Conservation (phyloP, 2,113 vertebrate species). For the Indri indri region DNA sequence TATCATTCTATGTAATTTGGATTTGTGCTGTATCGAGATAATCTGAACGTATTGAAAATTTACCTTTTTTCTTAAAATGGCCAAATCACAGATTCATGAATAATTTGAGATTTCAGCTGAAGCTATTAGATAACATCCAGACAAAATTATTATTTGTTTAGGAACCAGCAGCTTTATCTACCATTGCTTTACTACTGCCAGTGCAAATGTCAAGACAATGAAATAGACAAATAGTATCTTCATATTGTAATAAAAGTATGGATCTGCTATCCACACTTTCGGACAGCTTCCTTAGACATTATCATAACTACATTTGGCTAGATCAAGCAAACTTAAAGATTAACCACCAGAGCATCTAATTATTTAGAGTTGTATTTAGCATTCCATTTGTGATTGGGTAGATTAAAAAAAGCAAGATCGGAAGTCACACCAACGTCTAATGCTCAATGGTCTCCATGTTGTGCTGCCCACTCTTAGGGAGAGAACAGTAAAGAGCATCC, state of each 20-base stretch:
- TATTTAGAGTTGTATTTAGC: not conserved
- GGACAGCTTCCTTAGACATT: not conserved
- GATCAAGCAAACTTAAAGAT: not conserved
- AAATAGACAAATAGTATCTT: not conserved
- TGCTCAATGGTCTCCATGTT: not conserved
- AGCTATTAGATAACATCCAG: not conserved
- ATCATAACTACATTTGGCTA: not conserved
- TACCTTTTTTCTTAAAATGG: not conserved
- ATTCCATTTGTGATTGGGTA: not conserved
- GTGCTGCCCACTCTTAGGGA: not conserved
- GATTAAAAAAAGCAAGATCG: not conserved
- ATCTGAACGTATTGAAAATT: not conserved
- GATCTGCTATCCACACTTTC: not conserved
- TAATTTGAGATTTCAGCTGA: slow-evolving; percentile 42
- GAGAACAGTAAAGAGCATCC: not conserved
- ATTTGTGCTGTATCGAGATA: not conserved
- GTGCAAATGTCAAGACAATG: not conserved
- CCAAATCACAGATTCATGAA: not conserved
- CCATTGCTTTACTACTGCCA: not conserved
- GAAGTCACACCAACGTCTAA: not conserved
- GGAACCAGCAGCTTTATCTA: not conserved
- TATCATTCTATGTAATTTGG: not conserved
- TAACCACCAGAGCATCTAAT: not conserved
- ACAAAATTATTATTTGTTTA: not conserved
- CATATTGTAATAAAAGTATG: not conserved